These are phyloP conservation scores for Campylomormyrus numenius DNA, from an alignment of 2,113 vertebrate species.

Conservation along the genomic window DNA sequence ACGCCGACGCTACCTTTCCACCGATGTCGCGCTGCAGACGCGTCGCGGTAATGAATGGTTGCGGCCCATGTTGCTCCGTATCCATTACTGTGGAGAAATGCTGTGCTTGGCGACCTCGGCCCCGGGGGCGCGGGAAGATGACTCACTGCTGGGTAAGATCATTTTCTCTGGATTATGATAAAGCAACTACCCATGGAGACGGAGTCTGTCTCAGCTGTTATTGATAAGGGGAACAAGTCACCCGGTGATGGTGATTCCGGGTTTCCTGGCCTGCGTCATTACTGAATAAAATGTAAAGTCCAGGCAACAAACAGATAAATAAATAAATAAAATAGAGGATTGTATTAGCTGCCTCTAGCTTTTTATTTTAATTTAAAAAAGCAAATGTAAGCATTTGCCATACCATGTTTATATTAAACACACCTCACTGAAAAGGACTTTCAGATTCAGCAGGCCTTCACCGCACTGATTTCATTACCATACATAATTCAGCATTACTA, in stretches of 20 bases:
- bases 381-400: not conserved
- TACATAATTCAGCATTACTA: conserved; percentile 2
- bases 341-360: not conserved
- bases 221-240: conserved; percentile 15
- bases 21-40: not conserved
- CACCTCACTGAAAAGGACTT: not conserved
- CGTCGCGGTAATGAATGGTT: not conserved
- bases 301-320: not conserved
- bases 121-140: not conserved
- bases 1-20: not conserved
- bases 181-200: not conserved
- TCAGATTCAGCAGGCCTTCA: not conserved
- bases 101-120: not conserved
- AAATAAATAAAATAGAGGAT: not conserved
- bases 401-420: not conserved
- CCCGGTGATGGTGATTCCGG: not conserved
- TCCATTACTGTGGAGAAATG: not conserved
- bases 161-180: conserved; percentile 9
- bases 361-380: not conserved
- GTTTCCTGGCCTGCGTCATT: not conserved
- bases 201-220: not conserved
- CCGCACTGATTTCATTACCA: not conserved
- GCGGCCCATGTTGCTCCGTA: not conserved
- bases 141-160: conserved; percentile 5
- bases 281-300: not conserved